A percentile compares a stretch with the other conserved stretches of the same genome.
Conservation (phyloP, 2,797 vertebrate genomes). For the Hafferia zeledoni region DNA sequence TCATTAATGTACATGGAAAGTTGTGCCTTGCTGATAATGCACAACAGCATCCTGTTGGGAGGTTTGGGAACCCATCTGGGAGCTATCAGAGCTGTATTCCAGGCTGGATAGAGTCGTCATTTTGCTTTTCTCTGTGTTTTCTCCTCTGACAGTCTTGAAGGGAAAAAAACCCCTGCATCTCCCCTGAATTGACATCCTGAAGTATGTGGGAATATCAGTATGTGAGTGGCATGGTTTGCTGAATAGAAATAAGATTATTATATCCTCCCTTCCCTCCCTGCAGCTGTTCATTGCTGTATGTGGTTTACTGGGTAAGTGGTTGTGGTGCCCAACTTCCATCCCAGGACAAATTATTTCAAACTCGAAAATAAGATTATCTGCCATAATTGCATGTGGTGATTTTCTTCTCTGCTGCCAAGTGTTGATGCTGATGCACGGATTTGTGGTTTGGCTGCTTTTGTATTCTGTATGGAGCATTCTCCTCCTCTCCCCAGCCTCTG, state of each 20-base stretch:
- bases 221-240: not conserved
- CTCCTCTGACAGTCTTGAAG: not conserved
- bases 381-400: not conserved
- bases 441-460: not conserved
- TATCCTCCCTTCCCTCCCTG: not conserved
- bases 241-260: not conserved
- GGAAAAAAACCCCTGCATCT: not conserved
- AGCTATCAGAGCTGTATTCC: not conserved
- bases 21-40: conserved; percentile 63
- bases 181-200: not conserved
- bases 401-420: not conserved
- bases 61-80: conserved; percentile 47
- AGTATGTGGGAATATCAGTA: not conserved
- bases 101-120: not conserved
- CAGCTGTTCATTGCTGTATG: not conserved
- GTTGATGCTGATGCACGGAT: not conserved
- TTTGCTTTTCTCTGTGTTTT: not conserved
- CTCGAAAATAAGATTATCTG: conserved; percentile 11
- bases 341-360: conserved; percentile 19
- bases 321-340: conserved; percentile 11
- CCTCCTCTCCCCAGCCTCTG: not conserved
- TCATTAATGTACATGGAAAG: conserved; percentile 58
- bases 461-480: not conserved
- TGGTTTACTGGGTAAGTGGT: not conserved
- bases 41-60: conserved; percentile 47